phyloP scores from a whole-genome alignment of 1,140 invertebrate genomes.

The Bombus breviceps region DNA sequence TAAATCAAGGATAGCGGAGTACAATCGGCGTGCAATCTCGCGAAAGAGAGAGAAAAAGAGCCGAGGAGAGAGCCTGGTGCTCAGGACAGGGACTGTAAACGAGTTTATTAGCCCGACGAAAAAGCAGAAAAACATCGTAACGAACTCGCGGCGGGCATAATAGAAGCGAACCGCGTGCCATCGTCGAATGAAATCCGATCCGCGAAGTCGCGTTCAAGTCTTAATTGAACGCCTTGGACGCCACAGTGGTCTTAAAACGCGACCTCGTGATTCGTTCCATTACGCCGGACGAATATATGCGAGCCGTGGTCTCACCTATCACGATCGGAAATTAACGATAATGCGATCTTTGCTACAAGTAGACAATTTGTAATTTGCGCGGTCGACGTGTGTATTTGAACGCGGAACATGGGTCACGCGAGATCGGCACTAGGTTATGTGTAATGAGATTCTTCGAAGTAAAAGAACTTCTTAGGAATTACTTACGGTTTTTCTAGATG shows the following conservation, averaged over 20 bases:
- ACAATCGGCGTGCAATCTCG: constrained; percentile 61
- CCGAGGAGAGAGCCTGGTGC: background rate
- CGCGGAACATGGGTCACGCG: constrained; percentile 15
- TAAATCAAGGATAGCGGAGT: constrained; percentile 66
- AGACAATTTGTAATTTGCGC: constrained; percentile 27
- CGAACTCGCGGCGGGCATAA: constrained; percentile 7
- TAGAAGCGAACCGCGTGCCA: constrained; percentile 9
- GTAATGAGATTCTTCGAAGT: background rate
- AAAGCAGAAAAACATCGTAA: constrained; percentile 29
- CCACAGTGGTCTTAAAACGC: background rate
- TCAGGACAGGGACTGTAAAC: constrained; percentile 25
- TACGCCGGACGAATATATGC: background rate
- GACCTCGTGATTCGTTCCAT: background rate
- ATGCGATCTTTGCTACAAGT: background rate
- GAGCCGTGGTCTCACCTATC: constrained; percentile 3
- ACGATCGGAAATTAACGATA: constrained; percentile 15
- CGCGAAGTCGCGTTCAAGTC: background rate
- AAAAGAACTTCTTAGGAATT: background rate
- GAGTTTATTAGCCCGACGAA: constrained; percentile 54
- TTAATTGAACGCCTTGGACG: constrained; percentile 34
- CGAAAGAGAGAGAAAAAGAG: background rate
- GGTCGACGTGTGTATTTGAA: background rate
- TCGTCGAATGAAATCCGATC: constrained; percentile 19
- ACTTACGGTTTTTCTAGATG: background rate
- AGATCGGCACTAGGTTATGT: background rate